These are phyloP conservation scores for Strix uralensis DNA, from an alignment of 2,113 vertebrate genomes.

Conservation along the genomic window DNA sequence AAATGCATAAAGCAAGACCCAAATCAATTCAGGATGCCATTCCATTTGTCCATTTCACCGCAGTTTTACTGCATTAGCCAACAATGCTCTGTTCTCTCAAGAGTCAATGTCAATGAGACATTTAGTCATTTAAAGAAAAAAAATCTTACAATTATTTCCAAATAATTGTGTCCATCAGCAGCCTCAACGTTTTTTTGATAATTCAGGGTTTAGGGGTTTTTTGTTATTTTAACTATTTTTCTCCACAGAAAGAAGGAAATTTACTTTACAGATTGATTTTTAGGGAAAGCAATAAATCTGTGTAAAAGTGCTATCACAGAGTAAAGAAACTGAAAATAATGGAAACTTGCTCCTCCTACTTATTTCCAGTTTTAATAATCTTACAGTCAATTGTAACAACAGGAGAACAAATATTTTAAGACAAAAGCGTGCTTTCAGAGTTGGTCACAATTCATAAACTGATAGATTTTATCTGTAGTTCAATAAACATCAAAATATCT, in stretches of 20 bases:
- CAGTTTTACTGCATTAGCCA: not conserved
- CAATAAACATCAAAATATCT: constrained; percentile 32
- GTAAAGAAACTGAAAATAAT: not conserved
- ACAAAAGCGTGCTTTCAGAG: not conserved
- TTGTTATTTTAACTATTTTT: not conserved
- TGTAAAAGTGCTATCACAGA: not conserved
- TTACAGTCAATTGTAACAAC: not conserved
- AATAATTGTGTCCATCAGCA: not conserved
- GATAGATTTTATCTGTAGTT: not conserved
- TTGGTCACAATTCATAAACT: not conserved
- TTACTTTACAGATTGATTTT: not conserved
- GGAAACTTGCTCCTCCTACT: constrained; percentile 10
- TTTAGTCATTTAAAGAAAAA: not conserved
- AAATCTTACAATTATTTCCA: not conserved
- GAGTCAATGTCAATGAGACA: not conserved
- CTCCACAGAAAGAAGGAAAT: not conserved
- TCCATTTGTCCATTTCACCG: not conserved
- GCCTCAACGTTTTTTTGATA: not conserved
- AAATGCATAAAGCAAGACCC: constrained; percentile 13
- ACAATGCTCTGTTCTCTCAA: not conserved
- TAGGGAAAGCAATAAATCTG: constrained; percentile 15
- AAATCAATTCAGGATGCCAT: not conserved
- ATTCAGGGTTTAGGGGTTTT: not conserved
- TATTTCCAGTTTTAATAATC: constrained; percentile 41
- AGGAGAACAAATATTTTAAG: constrained; percentile 32